Percentiles rank a stretch among this genome's conserved stretches.
Evolutionary conservation across 2,113 vertebrate species (phyloP).

Genomic region (Shinisaurus crocodilurus): DNA sequence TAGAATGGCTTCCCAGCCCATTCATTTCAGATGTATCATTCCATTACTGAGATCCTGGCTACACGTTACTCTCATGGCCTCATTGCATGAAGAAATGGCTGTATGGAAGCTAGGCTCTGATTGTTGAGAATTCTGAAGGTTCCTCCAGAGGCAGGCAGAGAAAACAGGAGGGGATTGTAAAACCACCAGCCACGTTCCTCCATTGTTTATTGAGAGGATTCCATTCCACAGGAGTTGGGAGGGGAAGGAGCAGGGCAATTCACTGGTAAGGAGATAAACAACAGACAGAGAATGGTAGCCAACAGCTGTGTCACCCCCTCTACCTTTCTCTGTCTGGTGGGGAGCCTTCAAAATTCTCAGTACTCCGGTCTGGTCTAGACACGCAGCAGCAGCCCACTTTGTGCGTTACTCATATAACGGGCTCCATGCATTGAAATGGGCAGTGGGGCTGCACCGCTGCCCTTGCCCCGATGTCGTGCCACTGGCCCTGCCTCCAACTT

Average conservation of each 20-base stretch:
- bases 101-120: not conserved
- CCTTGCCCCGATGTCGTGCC: not conserved
- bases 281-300: not conserved
- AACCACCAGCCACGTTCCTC: not conserved
- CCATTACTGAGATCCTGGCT: conserved; percentile 8
- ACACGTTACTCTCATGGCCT: not conserved
- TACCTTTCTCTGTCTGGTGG: not conserved
- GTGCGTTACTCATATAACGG: not conserved
- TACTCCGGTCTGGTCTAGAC: not conserved
- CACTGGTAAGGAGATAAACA: not conserved
- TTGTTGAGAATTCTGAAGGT: not conserved
- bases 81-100: not conserved
- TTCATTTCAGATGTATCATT: conserved; percentile 25
- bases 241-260: not conserved
- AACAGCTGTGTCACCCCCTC: not conserved
- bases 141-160: no score
- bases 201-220: not conserved
- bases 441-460: not conserved
- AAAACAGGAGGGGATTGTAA: not conserved
- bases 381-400: not conserved
- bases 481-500: not conserved
- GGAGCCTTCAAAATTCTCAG: not conserved
- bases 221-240: not conserved
- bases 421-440: not conserved
- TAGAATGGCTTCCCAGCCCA: conserved; percentile 26